Evolutionary conservation across 2,113 vertebrate species (phyloP), one percentile per base, ranked within the genome.

Genomic region (Sander lucioperca): DNA sequence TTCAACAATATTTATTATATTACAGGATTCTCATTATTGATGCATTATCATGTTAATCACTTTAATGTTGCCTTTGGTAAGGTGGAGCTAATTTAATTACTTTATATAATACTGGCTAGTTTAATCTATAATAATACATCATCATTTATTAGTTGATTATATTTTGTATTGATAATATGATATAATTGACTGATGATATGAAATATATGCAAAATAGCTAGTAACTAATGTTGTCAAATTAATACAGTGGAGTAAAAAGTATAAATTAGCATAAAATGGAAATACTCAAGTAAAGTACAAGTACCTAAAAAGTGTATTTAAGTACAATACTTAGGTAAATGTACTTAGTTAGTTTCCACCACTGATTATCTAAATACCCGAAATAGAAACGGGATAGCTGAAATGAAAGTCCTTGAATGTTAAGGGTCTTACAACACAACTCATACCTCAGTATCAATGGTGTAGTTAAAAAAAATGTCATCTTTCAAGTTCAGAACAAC

Each of bases 401-500:
- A 78, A 65, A 80, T 78, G 51, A 77, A 54, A 62, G 36, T n/a
- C 33, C n/a, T 59, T 33, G 16, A 30, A 54, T 8, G 61, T 61
- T 23, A 45, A 73, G 19, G 18, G 15, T 36, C 47, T 54, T 68
- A 18, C 2, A 56, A 23, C 53, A 43, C 33, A 77, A 56, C 56
- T 65, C 53, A 48, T 66, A 30, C 36, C n/a, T 58, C 14, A 27
- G 36, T 11, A 59, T 39, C 14, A 50, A 19, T 43, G 65, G 21
- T 58, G 25, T 39, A 21, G 15, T 25, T 64, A 30, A 54, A 23
- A 61, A 72, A 68, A 23, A 0, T 65, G 43, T 39, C 30, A 59
- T 84, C 63, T 58, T 82, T 86, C 43, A 83, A 68, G 80, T 74
- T 76, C 2, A 14, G 23, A 64, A n/a, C 57, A 27, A 61, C 36